phyloP scores from a whole-genome alignment of 2,113 vertebrate species.

The Phycodurus eques region DNA sequence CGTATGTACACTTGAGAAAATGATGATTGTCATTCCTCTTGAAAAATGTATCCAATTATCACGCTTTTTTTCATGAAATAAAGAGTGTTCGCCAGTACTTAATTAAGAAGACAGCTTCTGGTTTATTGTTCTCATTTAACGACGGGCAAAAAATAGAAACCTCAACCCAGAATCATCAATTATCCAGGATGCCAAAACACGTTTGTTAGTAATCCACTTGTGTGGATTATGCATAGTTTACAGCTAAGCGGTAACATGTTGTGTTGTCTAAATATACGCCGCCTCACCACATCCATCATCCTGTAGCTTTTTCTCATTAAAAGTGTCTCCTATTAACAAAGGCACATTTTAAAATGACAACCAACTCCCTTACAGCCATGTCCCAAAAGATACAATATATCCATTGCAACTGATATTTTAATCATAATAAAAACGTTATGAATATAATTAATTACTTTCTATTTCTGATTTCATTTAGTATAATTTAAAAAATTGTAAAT shows the following conservation, averaged over 20 bases:
- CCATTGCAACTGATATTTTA: background rate
- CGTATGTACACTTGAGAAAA: conserved; percentile 21
- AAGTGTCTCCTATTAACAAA: conserved; percentile 30
- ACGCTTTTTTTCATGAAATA: conserved; percentile 28
- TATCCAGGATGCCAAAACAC: conserved; percentile 47
- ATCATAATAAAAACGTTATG: background rate
- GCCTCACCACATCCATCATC: conserved; percentile 47
- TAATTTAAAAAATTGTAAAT: no score
- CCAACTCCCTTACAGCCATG: background rate
- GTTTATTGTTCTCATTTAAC: conserved; percentile 35
- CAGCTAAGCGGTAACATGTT: conserved; percentile 49
- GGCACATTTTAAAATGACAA: conserved; percentile 14
- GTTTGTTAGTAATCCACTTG: conserved; percentile 50
- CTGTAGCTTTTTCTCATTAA: conserved; percentile 31
- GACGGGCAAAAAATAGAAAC: conserved; percentile 42
- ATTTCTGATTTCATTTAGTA: background rate
- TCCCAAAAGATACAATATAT: background rate
- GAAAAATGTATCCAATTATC: conserved; percentile 35
- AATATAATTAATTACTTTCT: background rate
- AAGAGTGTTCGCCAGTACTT: conserved; percentile 44
- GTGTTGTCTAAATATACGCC: conserved; percentile 42
- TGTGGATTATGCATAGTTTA: conserved; percentile 52
- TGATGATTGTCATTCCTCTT: conserved; percentile 22
- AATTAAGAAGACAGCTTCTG: conserved; percentile 30
- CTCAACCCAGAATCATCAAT: conserved; percentile 55